Evolutionary conservation across 1,140 invertebrate genomes (phyloP).

Genomic region (Eufriesea mexicana): DNA sequence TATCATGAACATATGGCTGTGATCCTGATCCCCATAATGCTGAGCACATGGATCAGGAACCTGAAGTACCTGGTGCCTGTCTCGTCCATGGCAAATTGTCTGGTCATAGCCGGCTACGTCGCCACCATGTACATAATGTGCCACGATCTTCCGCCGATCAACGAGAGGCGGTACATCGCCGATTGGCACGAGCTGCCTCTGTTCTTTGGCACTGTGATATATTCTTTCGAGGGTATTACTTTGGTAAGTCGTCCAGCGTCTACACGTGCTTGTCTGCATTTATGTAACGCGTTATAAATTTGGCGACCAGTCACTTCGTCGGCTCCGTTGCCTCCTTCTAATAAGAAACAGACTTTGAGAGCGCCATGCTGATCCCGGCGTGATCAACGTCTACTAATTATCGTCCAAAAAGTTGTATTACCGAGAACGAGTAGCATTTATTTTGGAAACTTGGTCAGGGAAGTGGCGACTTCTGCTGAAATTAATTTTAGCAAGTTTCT

Average conservation of each 20-base stretch:
- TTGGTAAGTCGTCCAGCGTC: slow-evolving; percentile 83
- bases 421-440: no score
- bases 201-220: slow-evolving; percentile 90
- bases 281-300: slow-evolving; percentile 45
- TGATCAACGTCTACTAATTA: not conserved
- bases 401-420: no score
- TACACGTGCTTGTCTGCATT: not conserved
- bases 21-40: slow-evolving; percentile 87
- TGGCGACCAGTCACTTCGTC: not conserved
- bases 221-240: slow-evolving; percentile 91
- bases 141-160: slow-evolving; percentile 85
- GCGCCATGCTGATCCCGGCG: no score
- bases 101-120: slow-evolving; percentile 86
- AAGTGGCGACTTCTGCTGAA: not conserved
- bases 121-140: slow-evolving; percentile 88
- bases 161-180: slow-evolving; percentile 83
- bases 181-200: slow-evolving; percentile 85
- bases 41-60: slow-evolving; percentile 89
- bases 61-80: slow-evolving; percentile 89
- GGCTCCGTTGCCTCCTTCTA: not conserved
- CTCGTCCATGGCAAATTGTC: slow-evolving; percentile 88
- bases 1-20: slow-evolving; percentile 88
- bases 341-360: not conserved
- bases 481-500: not conserved
- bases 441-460: not conserved